Base-by-base conservation (phyloP, 2,797 vertebrate genomes). In the Rhinella marina region DNA sequence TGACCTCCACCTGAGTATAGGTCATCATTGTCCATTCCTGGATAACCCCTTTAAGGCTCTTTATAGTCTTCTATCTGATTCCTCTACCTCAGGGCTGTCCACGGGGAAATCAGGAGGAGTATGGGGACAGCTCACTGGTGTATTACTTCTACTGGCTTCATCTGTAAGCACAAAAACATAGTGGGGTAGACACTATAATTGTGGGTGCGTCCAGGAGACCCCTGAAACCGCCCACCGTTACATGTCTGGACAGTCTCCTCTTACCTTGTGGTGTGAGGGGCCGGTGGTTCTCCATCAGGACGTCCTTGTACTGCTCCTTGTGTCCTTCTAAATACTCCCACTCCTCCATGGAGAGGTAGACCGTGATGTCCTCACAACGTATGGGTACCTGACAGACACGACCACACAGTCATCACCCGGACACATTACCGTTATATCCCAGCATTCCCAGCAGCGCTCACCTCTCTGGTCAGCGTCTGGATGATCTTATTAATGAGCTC, bases 271-370 rank as follows among this genome's bases (percentile, higher is more conserved):
- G 32, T 48, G 72, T 50, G 72, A 73, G 32, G 48, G 41, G 10
- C 72, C 12, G 41, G 19, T 50, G 41, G 9, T 75, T 21, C 72
- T 73, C 70, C 70, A 23, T 73, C 70, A 73, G 8, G 70, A 48
- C 10, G 16, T 70, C 66, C 25, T 27, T 70, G 25, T 70, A 70
- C 66, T 29, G 66, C 17, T 70, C 25, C 25, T 70, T 70, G 25
- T 70, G 66, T 29, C 4, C 66, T 1, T 70, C 66, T 50, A 85
- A 16, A 85, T 85, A 85, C 27, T 85, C 83, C 68, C 83, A 85
- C 83, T 85, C 83, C 62, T 75, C 83, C 52, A 52, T 85, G 70
- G 83, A 76, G 29, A 85, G 23, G 62, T 76, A 57, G 70, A 85
- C 61, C n/a, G 61, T 41, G 70, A 48, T 19, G 8, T 59, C 23